Conservation (phyloP, 2,113 vertebrate genomes). For the Pelvicachromis taeniatus region DNA sequence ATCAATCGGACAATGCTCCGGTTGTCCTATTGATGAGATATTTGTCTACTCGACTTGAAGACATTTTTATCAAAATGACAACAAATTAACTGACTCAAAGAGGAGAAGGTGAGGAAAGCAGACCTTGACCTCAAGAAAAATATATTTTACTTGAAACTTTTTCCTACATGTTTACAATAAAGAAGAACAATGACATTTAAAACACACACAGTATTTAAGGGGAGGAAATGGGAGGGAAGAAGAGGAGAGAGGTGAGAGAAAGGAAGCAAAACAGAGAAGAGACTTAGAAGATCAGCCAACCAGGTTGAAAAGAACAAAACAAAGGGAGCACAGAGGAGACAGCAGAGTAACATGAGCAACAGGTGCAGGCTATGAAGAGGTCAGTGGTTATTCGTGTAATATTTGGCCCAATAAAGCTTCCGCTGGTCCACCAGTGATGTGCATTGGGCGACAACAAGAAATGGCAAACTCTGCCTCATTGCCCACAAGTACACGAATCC, state of each 20-base stretch:
- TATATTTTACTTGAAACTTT: not conserved
- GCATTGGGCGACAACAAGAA: not conserved
- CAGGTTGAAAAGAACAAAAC: not conserved
- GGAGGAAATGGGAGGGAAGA: not conserved
- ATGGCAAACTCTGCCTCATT: not conserved
- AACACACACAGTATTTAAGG: not conserved
- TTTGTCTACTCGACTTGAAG: not conserved
- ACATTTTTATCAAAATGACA: not conserved
- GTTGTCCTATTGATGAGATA: slow-evolving; percentile 17
- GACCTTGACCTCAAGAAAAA: not conserved
- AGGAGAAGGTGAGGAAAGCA: not conserved
- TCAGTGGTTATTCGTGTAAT: not conserved
- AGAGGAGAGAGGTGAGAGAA: not conserved
- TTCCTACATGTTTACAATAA: not conserved
- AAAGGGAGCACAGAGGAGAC: not conserved
- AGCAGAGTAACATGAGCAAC: not conserved
- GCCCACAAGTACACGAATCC: not conserved
- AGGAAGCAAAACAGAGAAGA: not conserved
- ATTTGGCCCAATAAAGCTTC: not conserved
- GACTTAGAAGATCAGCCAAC: not conserved
- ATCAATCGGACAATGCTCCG: slow-evolving; percentile 28
- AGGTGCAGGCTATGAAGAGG: not conserved
- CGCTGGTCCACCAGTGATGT: not conserved
- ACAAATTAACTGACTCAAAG: not conserved
- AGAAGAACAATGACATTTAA: not conserved